Evolutionary conservation across 1,140 invertebrate species (phyloP), one percentile per base, ranked within the genome.

Genomic region (Tachypleus tridentatus): DNA sequence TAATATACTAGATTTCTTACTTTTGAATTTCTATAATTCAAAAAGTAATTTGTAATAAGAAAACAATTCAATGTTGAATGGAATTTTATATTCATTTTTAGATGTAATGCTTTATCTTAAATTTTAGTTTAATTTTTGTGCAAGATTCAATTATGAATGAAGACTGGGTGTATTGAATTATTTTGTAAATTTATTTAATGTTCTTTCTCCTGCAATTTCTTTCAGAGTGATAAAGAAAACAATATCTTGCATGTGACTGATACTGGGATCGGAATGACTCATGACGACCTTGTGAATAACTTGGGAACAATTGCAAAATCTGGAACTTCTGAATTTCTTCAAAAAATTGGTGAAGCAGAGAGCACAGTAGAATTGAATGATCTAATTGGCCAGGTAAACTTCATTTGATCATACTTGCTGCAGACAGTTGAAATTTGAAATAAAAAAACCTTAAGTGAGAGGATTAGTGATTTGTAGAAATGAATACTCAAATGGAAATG

Each of bases 251-350:
- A 94, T 75, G 93, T 99, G 70, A 96, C 86, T 59, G 97, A 99
- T 78, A 91, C 93, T 49, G 97, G 97, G 74, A 87, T 99, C 70
- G 97, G 95, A 69, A 99, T 99, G 97, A 98, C 95, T 0, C 91
- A 92, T 74, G 79, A 86, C 65, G 97, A 99, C 76, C 79, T 99
- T 4, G 84, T 98, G 50, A 93, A 91, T 67, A 99, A 99, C 80
- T 81, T 99, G 56, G 97, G 97, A 69, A 99, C 97, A 29, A 99
- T 99, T 70, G 97, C 97, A 11, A 99, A 98, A 76, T 99, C 97
- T 8, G 97, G 97, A 65, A 99, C 97, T 0, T 93, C 93, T 5
- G 97, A 99, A 76, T 99, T 99, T 79, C 80, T 99, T 48, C 84
- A 86, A 11, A 97, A 97, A 78, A 87, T 98, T 81, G 87, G 93